These are phyloP conservation scores for Neoarius graeffei DNA, from an alignment of 2,113 vertebrate genomes.

Conservation along the genomic window DNA sequence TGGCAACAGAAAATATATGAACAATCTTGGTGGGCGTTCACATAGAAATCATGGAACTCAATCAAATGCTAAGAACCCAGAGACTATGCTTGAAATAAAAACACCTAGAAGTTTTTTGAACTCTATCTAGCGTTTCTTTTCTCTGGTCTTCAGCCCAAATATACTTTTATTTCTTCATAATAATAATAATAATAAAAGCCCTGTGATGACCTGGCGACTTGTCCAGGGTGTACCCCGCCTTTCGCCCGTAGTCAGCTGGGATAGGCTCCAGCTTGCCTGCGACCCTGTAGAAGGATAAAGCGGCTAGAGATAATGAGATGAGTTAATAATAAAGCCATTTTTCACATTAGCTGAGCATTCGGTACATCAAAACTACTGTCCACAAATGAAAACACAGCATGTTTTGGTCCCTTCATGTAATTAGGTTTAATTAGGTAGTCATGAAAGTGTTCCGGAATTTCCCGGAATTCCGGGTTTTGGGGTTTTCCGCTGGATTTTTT, in stretches of 20 bases:
- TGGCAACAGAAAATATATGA: constrained; percentile 5
- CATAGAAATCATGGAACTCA: not conserved
- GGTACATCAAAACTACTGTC: not conserved
- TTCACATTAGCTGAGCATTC: not conserved
- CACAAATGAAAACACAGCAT: not conserved
- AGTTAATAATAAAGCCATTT: not conserved
- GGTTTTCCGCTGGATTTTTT: too few species aligned
- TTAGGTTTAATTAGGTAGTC: not conserved
- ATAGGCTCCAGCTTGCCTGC: too few species aligned
- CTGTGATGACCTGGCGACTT: too few species aligned
- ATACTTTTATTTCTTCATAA: not conserved
- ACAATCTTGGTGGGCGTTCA: not conserved
- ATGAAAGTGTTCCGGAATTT: too few species aligned
- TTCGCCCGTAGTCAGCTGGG: too few species aligned
- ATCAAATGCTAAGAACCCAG: not conserved
- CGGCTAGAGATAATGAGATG: too few species aligned
- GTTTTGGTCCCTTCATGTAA: not conserved
- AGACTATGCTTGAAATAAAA: not conserved
- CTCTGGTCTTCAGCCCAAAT: not conserved
- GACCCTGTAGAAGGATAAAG: too few species aligned
- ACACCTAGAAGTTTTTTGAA: not conserved
- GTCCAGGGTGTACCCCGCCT: too few species aligned
- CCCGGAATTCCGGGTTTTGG: too few species aligned
- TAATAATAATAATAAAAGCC: not conserved
- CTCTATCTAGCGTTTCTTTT: not conserved